These are phyloP conservation scores for Theristicus caerulescens DNA, from an alignment of 2,113 vertebrate genomes.

Conservation along the genomic window DNA sequence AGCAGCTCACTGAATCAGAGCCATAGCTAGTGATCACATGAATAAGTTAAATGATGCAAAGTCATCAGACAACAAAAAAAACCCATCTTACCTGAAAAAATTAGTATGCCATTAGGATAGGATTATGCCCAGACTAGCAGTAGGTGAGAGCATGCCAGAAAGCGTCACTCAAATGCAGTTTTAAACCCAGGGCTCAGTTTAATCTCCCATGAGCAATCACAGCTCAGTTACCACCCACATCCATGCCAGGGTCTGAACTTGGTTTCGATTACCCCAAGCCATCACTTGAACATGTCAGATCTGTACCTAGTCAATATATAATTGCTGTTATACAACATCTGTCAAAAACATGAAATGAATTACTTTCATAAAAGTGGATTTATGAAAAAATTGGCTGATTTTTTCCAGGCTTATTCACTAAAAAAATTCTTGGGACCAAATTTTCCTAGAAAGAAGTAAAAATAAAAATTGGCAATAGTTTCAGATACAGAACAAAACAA, in stretches of 20 bases:
- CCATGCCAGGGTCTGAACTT: neutral
- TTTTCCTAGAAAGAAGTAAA: neutral
- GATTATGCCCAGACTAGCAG: neutral
- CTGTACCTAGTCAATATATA: neutral
- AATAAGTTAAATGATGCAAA: neutral
- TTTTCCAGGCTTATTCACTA: neutral
- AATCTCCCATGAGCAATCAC: neutral
- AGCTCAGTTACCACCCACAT: neutral
- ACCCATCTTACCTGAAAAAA: neutral
- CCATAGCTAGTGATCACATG: neutral
- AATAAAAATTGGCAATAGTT: neutral
- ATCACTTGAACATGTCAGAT: neutral
- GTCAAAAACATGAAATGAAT: neutral
- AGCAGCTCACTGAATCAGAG: neutral
- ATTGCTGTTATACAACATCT: neutral
- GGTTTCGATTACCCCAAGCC: neutral
- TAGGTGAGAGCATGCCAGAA: neutral
- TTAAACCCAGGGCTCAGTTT: neutral
- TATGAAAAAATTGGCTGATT: neutral
- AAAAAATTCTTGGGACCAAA: neutral
- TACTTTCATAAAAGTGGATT: neutral
- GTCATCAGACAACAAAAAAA: neutral
- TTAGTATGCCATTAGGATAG: neutral
- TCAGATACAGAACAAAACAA: neutral
- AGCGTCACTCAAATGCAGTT: neutral